These are phyloP conservation scores for Mionectes olivaceus DNA, from an alignment of 2,797 vertebrate species.

Conservation along the genomic window DNA sequence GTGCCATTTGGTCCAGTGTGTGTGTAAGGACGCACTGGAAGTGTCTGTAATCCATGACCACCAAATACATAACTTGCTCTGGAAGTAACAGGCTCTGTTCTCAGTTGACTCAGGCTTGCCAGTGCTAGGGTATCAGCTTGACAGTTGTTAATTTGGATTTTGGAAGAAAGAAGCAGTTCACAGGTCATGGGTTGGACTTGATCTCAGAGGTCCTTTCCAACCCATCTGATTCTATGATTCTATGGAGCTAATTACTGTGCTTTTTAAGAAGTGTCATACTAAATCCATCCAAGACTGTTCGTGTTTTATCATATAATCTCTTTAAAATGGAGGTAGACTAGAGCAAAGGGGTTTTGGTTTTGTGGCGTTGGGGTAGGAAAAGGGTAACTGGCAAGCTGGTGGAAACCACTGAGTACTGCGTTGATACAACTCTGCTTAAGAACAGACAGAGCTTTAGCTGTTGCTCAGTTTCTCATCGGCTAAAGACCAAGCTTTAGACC, in stretches of 20 bases:
- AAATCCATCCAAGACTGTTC: not conserved
- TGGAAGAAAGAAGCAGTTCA: not conserved
- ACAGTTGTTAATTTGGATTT: not conserved
- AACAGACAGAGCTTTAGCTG: not conserved
- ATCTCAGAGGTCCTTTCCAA: too few species aligned
- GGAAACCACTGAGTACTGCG: not conserved
- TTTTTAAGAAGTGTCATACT: not conserved
- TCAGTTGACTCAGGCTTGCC: not conserved
- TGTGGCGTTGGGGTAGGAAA: not conserved
- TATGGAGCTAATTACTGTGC: not conserved
- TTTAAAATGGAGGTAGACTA: not conserved
- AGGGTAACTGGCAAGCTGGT: not conserved
- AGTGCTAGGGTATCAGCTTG: not conserved
- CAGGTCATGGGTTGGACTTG: not conserved
- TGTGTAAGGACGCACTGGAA: not conserved
- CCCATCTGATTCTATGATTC: too few species aligned
- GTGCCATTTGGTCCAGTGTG: fast-evolving
- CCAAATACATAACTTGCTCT: too few species aligned
- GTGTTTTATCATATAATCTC: not conserved
- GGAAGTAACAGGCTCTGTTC: not conserved
- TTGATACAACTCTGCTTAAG: fast-evolving
- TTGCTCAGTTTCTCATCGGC: not conserved
- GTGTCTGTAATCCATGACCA: not conserved
- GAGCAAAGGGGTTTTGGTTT: not conserved
- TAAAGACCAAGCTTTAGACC: not conserved